These are phyloP conservation scores for Edolisoma coerulescens DNA, from an alignment of 2,113 vertebrate species.

Conservation along the genomic window DNA sequence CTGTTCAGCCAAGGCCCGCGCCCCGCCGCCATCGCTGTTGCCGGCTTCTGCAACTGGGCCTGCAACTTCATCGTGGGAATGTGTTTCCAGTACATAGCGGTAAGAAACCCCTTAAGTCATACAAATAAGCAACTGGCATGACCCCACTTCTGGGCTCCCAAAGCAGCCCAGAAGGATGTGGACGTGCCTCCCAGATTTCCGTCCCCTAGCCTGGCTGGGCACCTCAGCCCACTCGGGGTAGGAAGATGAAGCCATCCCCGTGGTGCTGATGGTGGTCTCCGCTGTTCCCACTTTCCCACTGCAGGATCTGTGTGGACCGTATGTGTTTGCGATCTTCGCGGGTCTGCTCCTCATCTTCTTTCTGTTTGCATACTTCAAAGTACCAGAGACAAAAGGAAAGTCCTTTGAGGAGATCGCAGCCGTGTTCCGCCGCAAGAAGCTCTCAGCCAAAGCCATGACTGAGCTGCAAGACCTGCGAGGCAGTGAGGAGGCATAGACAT, in stretches of 20 bases:
- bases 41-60: slow-evolving; percentile 92
- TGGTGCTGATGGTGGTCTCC: not conserved
- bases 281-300: not conserved
- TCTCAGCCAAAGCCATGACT: not conserved
- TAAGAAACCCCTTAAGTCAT: slow-evolving; percentile 36
- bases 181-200: not conserved
- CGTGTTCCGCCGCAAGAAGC: slow-evolving; percentile 79
- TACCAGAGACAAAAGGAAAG: slow-evolving; percentile 95
- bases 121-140: fast-evolving
- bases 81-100: slow-evolving; percentile 90
- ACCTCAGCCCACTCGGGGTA: not conserved
- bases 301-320: slow-evolving; percentile 79
- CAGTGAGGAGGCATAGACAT: slow-evolving; percentile 70
- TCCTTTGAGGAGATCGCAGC: slow-evolving; percentile 89
- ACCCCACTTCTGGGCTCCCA: not conserved
- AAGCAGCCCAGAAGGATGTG: not conserved
- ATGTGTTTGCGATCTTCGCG: slow-evolving; percentile 87
- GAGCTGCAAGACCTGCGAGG: slow-evolving; percentile 84
- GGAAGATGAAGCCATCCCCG: not conserved
- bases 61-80: slow-evolving; percentile 94
- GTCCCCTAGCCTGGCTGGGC: not conserved
- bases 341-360: slow-evolving; percentile 81
- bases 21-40: slow-evolving; percentile 86
- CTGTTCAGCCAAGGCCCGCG: slow-evolving; percentile 96
- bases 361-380: slow-evolving; percentile 82